Base-by-base conservation (phyloP, 2,113 vertebrate genomes). In the Amazona vittata region DNA sequence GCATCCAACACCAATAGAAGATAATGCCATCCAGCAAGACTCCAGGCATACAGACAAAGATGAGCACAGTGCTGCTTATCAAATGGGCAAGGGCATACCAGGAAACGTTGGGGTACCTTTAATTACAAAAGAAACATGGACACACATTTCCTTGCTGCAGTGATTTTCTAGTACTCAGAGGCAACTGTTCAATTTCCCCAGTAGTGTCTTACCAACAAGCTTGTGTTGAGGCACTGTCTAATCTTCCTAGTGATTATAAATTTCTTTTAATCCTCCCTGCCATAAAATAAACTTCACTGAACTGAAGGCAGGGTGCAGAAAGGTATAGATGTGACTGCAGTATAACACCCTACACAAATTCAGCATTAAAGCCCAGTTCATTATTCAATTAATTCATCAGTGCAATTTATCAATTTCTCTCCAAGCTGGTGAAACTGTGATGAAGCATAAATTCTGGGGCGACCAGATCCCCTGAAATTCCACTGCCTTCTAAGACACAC, bases 1-100 rank as follows among this genome's bases (percentile, higher is more conserved):
- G 12, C 3, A 44, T 28, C 39, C 62, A 15, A n/a, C 0, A 0
- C 7, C 17, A 44, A 3, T 0, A 55, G 19, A 76, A 9, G 59
- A 52, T 8, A 19, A 73, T 44, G n/a, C 22, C 44, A 55, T 17
- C 29, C 47, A 76, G 22, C 6, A 85, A 69, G 49, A 39, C 31
- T 68, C 33, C 22, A 82, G n/a, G 52, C 11, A 46, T 39, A 33
- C 17, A 26, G 20, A 57, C 2, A 65, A 63, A 64, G 50, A 29
- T 15, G 8, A 67, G 15, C 17, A 37, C 47, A 26, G 22, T 69
- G 44, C 63, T 75, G 16, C 44, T 62, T 47, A 79, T 37, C 46
- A 63, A 84, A 84, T 13, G 15, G 71, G 26, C 7, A 65, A 31
- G 5, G 15, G 8, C 15, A 8, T 49, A 78, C 63, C 25, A 93